Evolutionary conservation across 2,888 invertebrate species (phyloP), one percentile per base, ranked within the genome.

Genomic region (Acholoe squamosa): DNA sequence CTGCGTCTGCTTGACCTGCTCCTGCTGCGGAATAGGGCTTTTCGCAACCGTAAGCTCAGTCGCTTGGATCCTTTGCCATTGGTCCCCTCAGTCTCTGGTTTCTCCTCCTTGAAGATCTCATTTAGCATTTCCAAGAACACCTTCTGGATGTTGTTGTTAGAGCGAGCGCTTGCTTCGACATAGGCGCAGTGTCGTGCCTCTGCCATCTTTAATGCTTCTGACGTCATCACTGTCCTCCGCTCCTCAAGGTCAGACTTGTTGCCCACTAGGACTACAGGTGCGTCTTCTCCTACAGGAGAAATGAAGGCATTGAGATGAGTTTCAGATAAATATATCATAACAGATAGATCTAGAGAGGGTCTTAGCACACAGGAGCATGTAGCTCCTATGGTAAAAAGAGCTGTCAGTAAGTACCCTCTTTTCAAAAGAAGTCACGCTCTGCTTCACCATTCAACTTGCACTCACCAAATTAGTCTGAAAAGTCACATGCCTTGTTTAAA

Each of bases 181-280:
- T 80, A 80, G 19, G 34, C 33, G 43, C 80, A 80, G 43, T 22
- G 12, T 16, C 43, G 80, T 12, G 16, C 80, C 7, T 19, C 43
- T 5, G 80, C 80, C 0, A 80, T 16, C 34, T 43, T 33, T 22
- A 14, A 10, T 34, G 43, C 43, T 22, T 33, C 34, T 0, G 43
- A 19, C 34, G 34, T 19, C 34, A 19, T 43, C 43, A 80, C 80
- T 7, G 34, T 43, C 34, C 34, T 33, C 14, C 25, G n/a, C 33
- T 19, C 34, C 12, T 33, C 80, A 19, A 80, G 80, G 80, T 80
- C 80, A 19, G 19, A 43, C n/a, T 80, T 80, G 80, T 80, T 80
- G 22, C 80, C 80, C 22, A 80, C 80, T 0, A 80, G 19, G 0
- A 80, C 43, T 1, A 80, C 33, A 16, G 80, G 80, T 16, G 43